Evolutionary conservation across 2,888 invertebrate species (phyloP), one percentile per base, ranked within the genome.

Genomic region (Norana najaformis): DNA sequence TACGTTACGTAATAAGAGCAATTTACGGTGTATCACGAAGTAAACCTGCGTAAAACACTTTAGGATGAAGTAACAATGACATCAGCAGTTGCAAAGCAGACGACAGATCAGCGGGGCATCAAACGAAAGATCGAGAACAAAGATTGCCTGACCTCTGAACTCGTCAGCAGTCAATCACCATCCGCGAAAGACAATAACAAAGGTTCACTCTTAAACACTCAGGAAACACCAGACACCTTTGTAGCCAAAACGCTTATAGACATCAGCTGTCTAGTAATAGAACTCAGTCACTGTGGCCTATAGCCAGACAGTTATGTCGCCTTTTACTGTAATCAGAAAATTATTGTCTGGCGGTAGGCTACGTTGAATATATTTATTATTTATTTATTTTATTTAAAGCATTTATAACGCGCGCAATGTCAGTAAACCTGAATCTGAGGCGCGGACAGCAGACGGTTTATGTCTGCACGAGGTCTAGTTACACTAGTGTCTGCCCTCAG

Each of bases 51-150:
- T 69, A n/a, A 69, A n/a, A 69, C n/a, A 13, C n/a, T 69, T 69
- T 69, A 69, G 69, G 69, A 69, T 69, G 69, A 69, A 16, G 69
- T 69, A n/a, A n/a, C 69, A 69, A 69, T 69, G 69, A n/a, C 69
- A 13, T 69, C 69, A 69, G 14, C 69, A 69, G 1, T n/a, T 6
- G 30, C 69, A 69, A 5, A 69, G 69, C 69, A 69, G 69, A 69
- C 6, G n/a, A 69, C 30, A 69, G n/a, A 69, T 69, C 69, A 69
- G 6, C 13, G 69, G 30, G 11, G 69, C 69, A 13, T 69, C 8
- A 69, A 69, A n/a, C 30, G n/a, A 30, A 69, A n/a, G 16, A 69
- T 30, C 69, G 69, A n/a, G n/a, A 69, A 4, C 69, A 69, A 30
- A 69, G 30, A 8, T 11, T 0, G n/a, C 16, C 30, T 69, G n/a